phyloP scores from a whole-genome alignment of 2,888 invertebrate genomes.

The Aphodius sticticus region DNA sequence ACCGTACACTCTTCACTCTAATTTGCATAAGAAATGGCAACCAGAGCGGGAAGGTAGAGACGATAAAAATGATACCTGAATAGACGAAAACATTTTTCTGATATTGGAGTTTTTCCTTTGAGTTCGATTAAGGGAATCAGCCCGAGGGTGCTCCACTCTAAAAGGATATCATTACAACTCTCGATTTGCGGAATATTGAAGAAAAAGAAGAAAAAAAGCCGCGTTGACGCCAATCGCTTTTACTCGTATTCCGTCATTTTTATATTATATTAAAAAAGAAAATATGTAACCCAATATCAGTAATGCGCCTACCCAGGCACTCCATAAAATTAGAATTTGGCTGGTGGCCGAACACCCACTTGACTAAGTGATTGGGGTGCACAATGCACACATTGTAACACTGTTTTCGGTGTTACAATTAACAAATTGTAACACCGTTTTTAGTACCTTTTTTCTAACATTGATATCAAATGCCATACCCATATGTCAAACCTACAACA shows the following conservation, averaged over 20 bases:
- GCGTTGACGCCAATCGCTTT: background rate
- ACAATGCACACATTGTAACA: no score
- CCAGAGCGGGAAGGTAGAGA: background rate
- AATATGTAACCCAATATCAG: background rate
- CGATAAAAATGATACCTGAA: background rate
- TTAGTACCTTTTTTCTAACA: no score
- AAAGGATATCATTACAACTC: slow-evolving; percentile 4
- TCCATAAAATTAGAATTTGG: background rate
- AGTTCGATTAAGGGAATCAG: background rate
- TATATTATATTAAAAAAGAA: background rate
- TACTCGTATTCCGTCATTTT: background rate
- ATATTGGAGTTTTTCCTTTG: background rate
- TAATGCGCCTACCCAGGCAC: background rate
- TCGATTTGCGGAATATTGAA: background rate
- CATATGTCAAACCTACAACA: no score
- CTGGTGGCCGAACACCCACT: background rate
- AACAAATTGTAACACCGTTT: no score
- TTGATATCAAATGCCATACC: no score
- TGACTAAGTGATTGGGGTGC: background rate
- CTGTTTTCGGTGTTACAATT: no score
- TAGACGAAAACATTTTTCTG: background rate
- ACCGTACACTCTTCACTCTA: no score
- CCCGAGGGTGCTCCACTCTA: background rate
- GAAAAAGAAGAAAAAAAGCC: background rate
- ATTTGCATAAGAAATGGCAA: no score